These are phyloP conservation scores for Eristalis pertinax DNA, from an alignment of 2,888 invertebrate species.

Conservation along the genomic window DNA sequence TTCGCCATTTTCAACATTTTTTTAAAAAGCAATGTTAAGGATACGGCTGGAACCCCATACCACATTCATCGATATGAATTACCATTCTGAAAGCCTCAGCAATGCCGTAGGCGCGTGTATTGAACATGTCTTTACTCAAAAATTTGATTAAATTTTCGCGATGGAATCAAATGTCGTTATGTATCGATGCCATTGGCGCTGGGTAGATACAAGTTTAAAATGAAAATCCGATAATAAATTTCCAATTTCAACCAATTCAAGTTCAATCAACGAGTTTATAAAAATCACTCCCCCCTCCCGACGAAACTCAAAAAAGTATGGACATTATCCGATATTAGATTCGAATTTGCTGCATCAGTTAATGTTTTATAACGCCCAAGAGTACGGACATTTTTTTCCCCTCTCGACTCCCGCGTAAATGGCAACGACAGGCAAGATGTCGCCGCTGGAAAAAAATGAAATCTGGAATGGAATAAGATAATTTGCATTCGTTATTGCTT, in stretches of 20 bases:
- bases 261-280: conserved; percentile 7
- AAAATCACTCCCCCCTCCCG: not conserved
- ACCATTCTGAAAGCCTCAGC: not conserved
- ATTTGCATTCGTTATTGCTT: too few relatives aligned
- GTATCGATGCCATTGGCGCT: not conserved
- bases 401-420: not conserved
- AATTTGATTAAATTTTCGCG: not conserved
- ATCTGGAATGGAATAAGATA: not conserved
- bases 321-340: conserved; percentile 11
- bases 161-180: not conserved
- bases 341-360: conserved; percentile 13
- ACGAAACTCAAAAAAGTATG: not conserved
- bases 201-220: not conserved
- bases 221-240: not conserved
- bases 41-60: not conserved
- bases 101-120: not conserved
- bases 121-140: not conserved
- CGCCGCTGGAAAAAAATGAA: not conserved
- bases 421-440: not conserved
- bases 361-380: not conserved
- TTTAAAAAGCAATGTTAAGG: not conserved
- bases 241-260: conserved; percentile 13
- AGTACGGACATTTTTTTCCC: not conserved
- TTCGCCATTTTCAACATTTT: not conserved
- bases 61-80: not conserved